Percentiles rank a stretch among this genome's conserved stretches.
Evolutionary conservation across 2,797 vertebrate species (phyloP).

Genomic region (Mus minutoides): DNA sequence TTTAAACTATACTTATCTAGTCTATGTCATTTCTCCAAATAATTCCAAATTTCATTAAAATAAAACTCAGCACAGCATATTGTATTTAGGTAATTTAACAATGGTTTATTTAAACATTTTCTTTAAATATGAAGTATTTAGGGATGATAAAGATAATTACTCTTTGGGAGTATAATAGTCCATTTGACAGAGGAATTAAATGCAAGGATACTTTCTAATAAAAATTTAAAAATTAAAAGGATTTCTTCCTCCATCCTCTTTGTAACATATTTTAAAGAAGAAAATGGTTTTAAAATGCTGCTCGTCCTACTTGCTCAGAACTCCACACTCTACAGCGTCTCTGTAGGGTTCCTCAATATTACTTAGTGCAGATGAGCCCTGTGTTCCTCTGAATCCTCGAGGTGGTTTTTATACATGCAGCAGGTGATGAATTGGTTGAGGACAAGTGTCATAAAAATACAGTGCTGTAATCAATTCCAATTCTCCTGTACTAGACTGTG

Average conservation of each 20-base stretch:
- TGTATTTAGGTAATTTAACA: constrained; percentile 54
- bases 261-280: not conserved
- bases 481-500: not conserved
- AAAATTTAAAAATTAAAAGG: constrained; percentile 66
- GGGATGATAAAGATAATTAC: constrained; percentile 71
- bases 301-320: not conserved
- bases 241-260: not conserved
- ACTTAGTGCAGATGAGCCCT: not conserved
- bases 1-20: constrained; percentile 26
- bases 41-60: constrained; percentile 60
- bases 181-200: constrained; percentile 71
- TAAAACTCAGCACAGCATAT: not conserved
- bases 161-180: constrained; percentile 51
- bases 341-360: not conserved
- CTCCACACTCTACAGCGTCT: not conserved
- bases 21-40: not conserved
- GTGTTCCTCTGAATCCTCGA: not conserved
- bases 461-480: not conserved
- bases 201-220: constrained; percentile 71
- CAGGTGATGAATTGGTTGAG: not conserved
- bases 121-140: constrained; percentile 72
- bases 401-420: not conserved
- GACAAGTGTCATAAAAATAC: not conserved
- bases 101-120: constrained; percentile 73
- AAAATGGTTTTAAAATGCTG: not conserved